Evolutionary conservation across 1,140 invertebrate species (phyloP), one percentile per base, ranked within the genome.

Genomic region (Drosophila littoralis): DNA sequence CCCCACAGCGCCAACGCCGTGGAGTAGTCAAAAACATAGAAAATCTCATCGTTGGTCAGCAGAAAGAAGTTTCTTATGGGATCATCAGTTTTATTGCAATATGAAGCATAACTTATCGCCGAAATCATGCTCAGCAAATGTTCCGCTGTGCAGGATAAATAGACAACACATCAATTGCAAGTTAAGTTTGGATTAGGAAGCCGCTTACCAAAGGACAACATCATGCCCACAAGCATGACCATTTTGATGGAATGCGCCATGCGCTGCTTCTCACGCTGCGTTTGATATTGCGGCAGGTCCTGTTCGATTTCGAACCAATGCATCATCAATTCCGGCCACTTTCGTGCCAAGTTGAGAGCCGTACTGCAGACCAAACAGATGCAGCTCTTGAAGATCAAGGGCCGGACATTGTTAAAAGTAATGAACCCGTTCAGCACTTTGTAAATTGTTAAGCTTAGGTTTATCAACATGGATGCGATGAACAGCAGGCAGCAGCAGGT

Each of bases 321-420:
- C 42, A 70, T 32, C 83, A 92, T 92, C n/a, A 92, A 55, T 7
- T 60, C 61, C 2, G 92, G 92, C 92, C 92, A 92, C 13, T 91
- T 77, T 1, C 71, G 68, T 6, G 92, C 89, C 68, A 92, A 64
- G 38, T 66, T 67, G 0, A 91, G 59, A 10, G 88, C 59, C 22
- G 68, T 85, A 0, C 79, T 48, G 10, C 68, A 60, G 6, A 89
- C 76, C 28, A 83, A 42, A 15, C 90, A 42, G 12, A 82, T 89
- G 33, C 75, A 84, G 40, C 69, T 42, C 1, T 81, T 81, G 63
- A 92, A 92, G 63, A 91, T 91, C 1, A 92, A 42, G 0, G 91
- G 91, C n/a, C 92, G 86, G 15, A 92, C 71, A 43, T 71, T 90
- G 40, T 92, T 83, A 48, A 92, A 91, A 3, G 79, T 91, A 9